Base-by-base conservation (phyloP, 2,113 vertebrate species). In the Thunnus thynnus region DNA sequence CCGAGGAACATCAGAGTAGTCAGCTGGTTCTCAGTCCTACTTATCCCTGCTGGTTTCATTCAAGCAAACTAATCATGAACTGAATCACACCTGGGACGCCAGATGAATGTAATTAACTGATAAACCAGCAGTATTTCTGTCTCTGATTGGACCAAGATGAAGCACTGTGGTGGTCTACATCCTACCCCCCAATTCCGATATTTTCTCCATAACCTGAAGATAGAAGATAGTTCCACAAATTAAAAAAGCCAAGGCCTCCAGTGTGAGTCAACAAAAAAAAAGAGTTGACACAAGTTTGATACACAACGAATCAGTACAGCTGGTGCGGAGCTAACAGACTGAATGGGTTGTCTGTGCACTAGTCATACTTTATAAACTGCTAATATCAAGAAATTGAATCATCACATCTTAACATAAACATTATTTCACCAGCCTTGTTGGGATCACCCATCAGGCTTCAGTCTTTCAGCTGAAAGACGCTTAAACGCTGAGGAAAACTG, bases 91-190 rank as follows among this genome's bases (percentile, higher is more conserved):
- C 48, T 62, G 62, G 3, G 54, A 47, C 0, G 9, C 48, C 62
- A 32, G 56, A 57, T 62, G 66, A 63, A 67, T 17, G 54, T 17
- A 72, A 85, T 72, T 76, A 85, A 66, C 58, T 76, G 66, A 66
- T 80, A 76, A 73, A 62, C 48, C 25, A 36, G 72, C 36, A 71
- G 67, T 1, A 50, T 48, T 25, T 72, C 50, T 3, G n/a, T 62
- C 48, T 16, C 11, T 44, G 61, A 41, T 55, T 68, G 56, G 63
- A 22, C 56, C 63, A 8, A 32, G 61, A 72, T 66, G 57, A 63
- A 70, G 56, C 17, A 0, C 30, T 7, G 46, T 52, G 80, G 51
- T 51, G 56, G 47, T 67, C 56, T 47, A 12, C 4, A 18, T 64
- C 36, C 58, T 32, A 3, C 9, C 6, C 4, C 14, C 13, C 8